Evolutionary conservation across 2,797 vertebrate species (phyloP), one percentile per base, ranked within the genome.

Genomic region (Chelon auratus): DNA sequence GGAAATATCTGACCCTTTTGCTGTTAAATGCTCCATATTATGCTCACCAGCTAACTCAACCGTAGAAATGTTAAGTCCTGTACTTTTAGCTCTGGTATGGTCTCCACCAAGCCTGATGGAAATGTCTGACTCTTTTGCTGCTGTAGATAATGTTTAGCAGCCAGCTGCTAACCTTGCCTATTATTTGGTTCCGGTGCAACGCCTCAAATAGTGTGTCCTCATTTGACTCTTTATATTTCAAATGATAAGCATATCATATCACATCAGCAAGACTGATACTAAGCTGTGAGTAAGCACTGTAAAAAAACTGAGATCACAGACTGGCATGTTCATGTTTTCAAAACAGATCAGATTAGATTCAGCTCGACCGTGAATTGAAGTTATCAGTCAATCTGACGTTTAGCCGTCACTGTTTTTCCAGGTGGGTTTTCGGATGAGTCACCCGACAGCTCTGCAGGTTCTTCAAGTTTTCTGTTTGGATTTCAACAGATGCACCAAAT

Each of bases 371-470:
- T 18, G 54, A 39, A 17, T 40, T 22, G 8, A 33, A 74, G 39
- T 63, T 77, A 80, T 85, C 58, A 0, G 52, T 42, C 57, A 33
- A 78, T 87, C 78, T 75, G 48, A 82, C 60, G 50, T 59, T 18
- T 1, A 63, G 65, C 72, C 1, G 39, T 62, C 39, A 2, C 8
- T 80, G 82, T 88, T 88, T 80, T 81, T 75, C 37, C 73, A 82
- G 80, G 67, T 82, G 65, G 39, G 60, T 83, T 62, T 78, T 77
- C 3, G 17, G 68, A 81, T 79, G 83, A 89, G 71, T 88, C 87
- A 86, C 51, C 24, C 36, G 52, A 53, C 76, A 22, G 30, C 79
- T 89, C 73, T 57, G 43, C 68, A 71, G 75, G 77, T 84, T 87
- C 50, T 69, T 68, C 45, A 18, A 65, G 68, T 77, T 77, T 76